Base-by-base conservation (phyloP, 2,888 invertebrate species). In the Eupithecia vulgata region DNA sequence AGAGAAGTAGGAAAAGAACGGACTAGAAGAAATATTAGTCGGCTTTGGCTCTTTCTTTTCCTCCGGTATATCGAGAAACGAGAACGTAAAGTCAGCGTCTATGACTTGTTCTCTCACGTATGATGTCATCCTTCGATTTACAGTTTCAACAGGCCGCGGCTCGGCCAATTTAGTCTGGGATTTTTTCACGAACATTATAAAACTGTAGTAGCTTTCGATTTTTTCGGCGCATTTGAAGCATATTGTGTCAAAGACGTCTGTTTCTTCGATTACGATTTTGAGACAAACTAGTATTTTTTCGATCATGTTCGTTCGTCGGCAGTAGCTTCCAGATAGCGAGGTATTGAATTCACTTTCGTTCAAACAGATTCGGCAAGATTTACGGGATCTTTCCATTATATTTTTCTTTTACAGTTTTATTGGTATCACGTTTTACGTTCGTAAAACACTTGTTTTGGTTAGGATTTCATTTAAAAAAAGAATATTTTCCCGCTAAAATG, bases 1-100 rank as follows among this genome's bases (percentile, higher is more conserved):
- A 4, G 93, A 90, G 77, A 91, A 90, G 81, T 90, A 93, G 7
- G 93, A 92, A 84, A 93, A 93, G 74, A 92, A 87, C 8, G 91
- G 89, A 80, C 90, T 92, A 59, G 93, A 92, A 52, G 82, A 3
- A 5, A 42, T 15, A 1, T 34, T 34, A 30, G 34, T 17, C 61
- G 40, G 72, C 70, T 87, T 88, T 40, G 85, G 83, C 73, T 89
- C 88, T 68, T 87, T 86, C 64, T 90, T 88, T 69, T 90, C 88
- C 48, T 88, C 85, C 17, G 86, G 85, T 62, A 83, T 74, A 77
- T 91, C 90, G 62, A 91, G 86, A 74, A 91, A 91, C 1, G 93
- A 92, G 78, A 94, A 93, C 0, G 91, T 88, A 76, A 88, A 90
- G 77, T 93, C 92, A 0, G 90, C 92, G 71, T 92, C 92, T 52